Percentiles rank a stretch among this genome's conserved stretches.
Conservation (phyloP, 2,888 invertebrate species). For the Lithophane semibrunnea region DNA sequence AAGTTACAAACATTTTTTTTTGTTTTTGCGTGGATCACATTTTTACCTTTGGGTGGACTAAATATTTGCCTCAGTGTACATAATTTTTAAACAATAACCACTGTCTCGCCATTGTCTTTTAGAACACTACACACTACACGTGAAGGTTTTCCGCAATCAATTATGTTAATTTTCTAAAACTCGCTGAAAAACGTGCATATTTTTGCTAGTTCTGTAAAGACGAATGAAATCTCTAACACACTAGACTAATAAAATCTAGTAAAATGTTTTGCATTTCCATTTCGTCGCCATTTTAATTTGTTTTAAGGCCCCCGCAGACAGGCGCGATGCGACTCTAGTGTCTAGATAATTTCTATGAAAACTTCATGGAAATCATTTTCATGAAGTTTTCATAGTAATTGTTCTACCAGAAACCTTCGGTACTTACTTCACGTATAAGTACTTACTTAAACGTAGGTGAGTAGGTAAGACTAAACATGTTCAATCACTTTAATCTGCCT, state of each 20-base stretch:
- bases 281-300: conserved; percentile 35
- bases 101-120: conserved; percentile 14
- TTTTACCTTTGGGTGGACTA: not conserved
- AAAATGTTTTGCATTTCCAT: not conserved
- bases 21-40: not conserved
- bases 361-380: no score
- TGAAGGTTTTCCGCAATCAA: conserved; percentile 5
- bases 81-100: conserved; percentile 18
- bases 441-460: no score
- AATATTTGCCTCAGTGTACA: conserved; percentile 2
- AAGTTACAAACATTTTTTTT: not conserved
- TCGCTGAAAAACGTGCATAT: conserved; percentile 7
- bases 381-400: no score
- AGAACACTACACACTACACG: no score
- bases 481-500: no score
- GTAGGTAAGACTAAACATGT: not conserved
- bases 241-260: conserved; percentile 1
- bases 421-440: not conserved
- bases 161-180: conserved; percentile 31
- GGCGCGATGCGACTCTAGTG: no score
- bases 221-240: conserved; percentile 11
- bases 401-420: no score
- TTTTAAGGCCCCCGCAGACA: not conserved
- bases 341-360: no score
- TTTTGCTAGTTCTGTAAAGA: conserved; percentile 12